Evolutionary conservation across 2,113 vertebrate species (phyloP), one percentile per base, ranked within the genome.

Genomic region (Zosterops borbonicus): DNA sequence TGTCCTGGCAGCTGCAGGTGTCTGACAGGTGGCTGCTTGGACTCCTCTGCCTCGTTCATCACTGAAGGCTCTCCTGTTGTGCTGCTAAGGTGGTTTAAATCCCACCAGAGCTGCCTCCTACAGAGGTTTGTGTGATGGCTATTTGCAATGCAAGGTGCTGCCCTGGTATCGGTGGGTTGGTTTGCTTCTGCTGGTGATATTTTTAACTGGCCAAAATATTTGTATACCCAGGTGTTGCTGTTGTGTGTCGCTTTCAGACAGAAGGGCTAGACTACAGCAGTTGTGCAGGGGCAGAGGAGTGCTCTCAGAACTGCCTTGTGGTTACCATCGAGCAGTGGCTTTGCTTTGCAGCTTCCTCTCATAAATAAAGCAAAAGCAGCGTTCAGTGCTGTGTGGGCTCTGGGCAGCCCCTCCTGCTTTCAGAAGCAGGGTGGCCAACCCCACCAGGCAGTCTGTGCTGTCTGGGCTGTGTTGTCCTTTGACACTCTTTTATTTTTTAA

Each of bases 121-220:
- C 67, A n/a, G 83, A 89, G 80, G 44, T 75, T 68, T 73, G 42
- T 59, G 46, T 91, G 70, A 9, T 2, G 10, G 71, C 68, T 0
- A 2, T 46, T 85, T 68, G 53, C 27, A 39, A 3, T 3, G 33
- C 77, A 16, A 55, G 60, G 20, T 70, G n/a, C 63, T 9, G 6
- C 37, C 35, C 37, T 4, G 3, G 18, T 77, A 8, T 35, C 0
- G 0, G 20, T 15, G 52, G 33, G 14, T 49, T 17, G 2, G 3
- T 76, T 75, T 20, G 15, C 28, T 89, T 70, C 67, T 89, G 67
- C 65, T 37, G 60, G 25, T 21, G 44, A 24, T 76, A 24, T 69
- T 59, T 77, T 73, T 53, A 46, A 39, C 47, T 14, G 47, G 41
- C 16, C 41, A 18, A 47, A 81, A 19, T 4, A 28, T 65, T 64